These are phyloP conservation scores for Melangyna quadrimaculata DNA, from an alignment of 2,888 invertebrate genomes.

Conservation along the genomic window DNA sequence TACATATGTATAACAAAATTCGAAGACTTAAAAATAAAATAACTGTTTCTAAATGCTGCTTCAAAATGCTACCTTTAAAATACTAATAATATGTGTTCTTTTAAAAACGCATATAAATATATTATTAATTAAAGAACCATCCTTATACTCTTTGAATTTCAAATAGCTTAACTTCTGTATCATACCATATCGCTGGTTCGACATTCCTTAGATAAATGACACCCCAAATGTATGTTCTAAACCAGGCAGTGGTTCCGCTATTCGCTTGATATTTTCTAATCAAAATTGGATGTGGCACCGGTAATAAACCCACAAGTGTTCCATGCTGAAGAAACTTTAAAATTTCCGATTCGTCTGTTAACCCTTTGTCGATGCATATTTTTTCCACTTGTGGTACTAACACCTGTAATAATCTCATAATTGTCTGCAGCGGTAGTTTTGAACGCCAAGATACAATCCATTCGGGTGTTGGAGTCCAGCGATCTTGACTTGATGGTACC, in stretches of 20 bases:
- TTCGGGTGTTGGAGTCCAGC: slow-evolving; percentile 95
- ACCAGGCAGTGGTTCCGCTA: slow-evolving; percentile 99
- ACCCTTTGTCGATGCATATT: slow-evolving; percentile 99
- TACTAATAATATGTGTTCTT: background rate
- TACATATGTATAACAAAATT: background rate
- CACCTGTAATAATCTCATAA: slow-evolving; percentile 98
- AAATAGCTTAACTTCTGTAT: slow-evolving; percentile 98
- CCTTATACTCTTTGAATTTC: slow-evolving; percentile 96
- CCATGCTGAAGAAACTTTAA: slow-evolving; percentile 99
- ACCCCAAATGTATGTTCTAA: slow-evolving; percentile 99
- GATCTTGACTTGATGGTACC: slow-evolving; percentile 76
- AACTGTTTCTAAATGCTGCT: background rate
- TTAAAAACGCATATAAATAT: background rate
- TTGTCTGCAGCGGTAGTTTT: slow-evolving; percentile 98
- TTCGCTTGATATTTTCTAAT: slow-evolving; percentile 99
- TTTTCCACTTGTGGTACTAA: slow-evolving; percentile 99
- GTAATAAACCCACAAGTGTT: slow-evolving; percentile 96
- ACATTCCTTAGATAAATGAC: slow-evolving; percentile 99
- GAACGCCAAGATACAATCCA: slow-evolving; percentile 98
- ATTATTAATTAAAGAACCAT: background rate
- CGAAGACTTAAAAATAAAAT: background rate
- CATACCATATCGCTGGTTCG: slow-evolving; percentile 99
- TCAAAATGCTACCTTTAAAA: background rate
- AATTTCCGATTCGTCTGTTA: slow-evolving; percentile 99
- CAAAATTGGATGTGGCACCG: slow-evolving; percentile 99